phyloP scores from a whole-genome alignment of 1,140 invertebrate genomes.

The Paramacrobiotus metropolitanus region DNA sequence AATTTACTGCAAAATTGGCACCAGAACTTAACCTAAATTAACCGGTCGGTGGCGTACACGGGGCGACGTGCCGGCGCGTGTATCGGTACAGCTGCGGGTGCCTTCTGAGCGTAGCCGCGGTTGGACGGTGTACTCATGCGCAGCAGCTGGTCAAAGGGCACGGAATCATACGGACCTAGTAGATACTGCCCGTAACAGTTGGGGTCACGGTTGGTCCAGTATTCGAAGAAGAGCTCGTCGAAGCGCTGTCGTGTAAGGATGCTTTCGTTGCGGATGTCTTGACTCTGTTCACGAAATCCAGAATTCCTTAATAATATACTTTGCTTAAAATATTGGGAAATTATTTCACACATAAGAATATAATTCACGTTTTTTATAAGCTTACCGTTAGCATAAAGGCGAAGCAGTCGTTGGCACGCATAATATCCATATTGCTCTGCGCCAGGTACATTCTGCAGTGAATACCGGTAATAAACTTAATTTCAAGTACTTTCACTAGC shows the following conservation, averaged over 20 bases:
- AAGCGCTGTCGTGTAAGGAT: neutral
- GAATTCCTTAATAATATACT: neutral
- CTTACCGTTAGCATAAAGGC: neutral
- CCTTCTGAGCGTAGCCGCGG: no score
- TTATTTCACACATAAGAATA: no score
- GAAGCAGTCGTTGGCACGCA: neutral
- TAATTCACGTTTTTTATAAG: neutral
- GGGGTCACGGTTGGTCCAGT: neutral
- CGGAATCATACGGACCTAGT: neutral
- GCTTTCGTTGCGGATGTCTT: neutral
- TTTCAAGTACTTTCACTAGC: no score
- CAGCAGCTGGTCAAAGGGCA: neutral
- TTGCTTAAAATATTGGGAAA: neutral
- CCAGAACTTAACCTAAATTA: neutral
- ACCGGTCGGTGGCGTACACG: neutral
- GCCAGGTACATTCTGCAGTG: neutral
- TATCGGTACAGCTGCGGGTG: no score
- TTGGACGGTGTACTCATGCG: no score
- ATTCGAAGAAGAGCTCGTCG: slow-evolving; percentile 2
- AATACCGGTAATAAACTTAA: no score
- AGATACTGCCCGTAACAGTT: neutral
- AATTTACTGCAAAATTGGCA: no score
- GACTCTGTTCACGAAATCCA: neutral
- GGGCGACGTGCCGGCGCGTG: no score
- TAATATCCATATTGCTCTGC: neutral